These are phyloP conservation scores for Diloba caeruleocephala DNA, from an alignment of 2,888 invertebrate genomes.

Conservation along the genomic window DNA sequence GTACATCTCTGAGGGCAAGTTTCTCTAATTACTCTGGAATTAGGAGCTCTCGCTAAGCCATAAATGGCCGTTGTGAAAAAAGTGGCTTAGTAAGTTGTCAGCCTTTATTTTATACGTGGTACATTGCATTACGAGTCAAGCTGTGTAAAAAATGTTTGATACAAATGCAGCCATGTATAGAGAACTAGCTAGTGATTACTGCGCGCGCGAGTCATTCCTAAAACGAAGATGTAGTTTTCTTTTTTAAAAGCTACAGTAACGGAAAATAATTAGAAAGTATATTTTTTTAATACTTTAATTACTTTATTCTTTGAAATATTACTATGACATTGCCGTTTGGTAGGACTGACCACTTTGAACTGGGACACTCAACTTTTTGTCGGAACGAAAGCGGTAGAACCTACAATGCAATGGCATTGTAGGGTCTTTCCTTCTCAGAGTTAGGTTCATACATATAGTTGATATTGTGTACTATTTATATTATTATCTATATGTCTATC, in stretches of 20 bases:
- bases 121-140: slow-evolving; percentile 21
- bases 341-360: no score
- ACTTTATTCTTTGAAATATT: background rate
- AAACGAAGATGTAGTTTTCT: slow-evolving; percentile 32
- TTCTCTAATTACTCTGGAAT: slow-evolving; percentile 80
- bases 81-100: slow-evolving; percentile 61
- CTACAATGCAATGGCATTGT: no score
- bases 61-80: slow-evolving; percentile 61
- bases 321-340: background rate
- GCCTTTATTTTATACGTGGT: slow-evolving; percentile 26
- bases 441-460: no score
- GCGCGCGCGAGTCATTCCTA: slow-evolving; percentile 27
- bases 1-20: slow-evolving; percentile 66
- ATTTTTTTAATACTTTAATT: background rate
- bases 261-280: slow-evolving; percentile 38
- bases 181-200: slow-evolving; percentile 16
- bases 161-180: slow-evolving; percentile 26
- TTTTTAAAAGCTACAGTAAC: slow-evolving; percentile 32
- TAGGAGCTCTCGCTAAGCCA: slow-evolving; percentile 73
- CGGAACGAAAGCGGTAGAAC: no score
- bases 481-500: no score
- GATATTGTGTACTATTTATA: no score
- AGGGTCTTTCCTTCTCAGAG: no score
- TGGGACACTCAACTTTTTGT: no score
- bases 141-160: slow-evolving; percentile 2